A percentile compares a stretch with the other conserved stretches of the same genome.
Evolutionary conservation across 1,140 invertebrate genomes (phyloP).

Genomic region (Vollenhovia emeryi): DNA sequence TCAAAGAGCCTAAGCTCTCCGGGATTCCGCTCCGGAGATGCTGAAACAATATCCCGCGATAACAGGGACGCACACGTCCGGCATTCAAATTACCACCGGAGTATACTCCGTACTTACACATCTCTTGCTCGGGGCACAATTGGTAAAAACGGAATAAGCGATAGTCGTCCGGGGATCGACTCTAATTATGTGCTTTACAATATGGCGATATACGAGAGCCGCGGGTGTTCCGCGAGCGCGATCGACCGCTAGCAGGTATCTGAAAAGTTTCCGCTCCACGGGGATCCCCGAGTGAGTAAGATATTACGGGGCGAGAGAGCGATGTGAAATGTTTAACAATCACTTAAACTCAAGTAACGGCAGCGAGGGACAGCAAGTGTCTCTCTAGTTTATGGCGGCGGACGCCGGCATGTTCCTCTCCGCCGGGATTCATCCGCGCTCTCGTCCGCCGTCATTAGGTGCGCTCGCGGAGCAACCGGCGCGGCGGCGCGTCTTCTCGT

Average conservation of each 20-base stretch:
- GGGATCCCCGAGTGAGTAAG: slow-evolving; percentile 6
- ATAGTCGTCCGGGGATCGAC: background rate
- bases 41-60: background rate
- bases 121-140: no score
- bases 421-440: slow-evolving; percentile 34
- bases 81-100: background rate
- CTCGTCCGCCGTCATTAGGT: slow-evolving; percentile 56
- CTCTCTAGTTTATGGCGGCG: slow-evolving; percentile 20
- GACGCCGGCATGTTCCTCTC: background rate
- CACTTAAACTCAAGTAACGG: slow-evolving; percentile 47
- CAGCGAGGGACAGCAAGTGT: slow-evolving; percentile 12
- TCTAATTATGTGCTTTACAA: slow-evolving; percentile 4
- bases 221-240: background rate
- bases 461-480: slow-evolving; percentile 43
- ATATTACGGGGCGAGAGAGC: slow-evolving; percentile 16
- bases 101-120: background rate
- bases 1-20: background rate
- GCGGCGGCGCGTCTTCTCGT: slow-evolving; percentile 30
- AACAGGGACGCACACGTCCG: background rate
- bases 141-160: background rate
- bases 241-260: background rate
- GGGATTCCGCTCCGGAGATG: slow-evolving; percentile 1
- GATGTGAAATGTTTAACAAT: slow-evolving; percentile 36
- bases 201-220: background rate
- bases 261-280: background rate